phyloP scores from a whole-genome alignment of 2,113 vertebrate species.

The Plecotus auritus region DNA sequence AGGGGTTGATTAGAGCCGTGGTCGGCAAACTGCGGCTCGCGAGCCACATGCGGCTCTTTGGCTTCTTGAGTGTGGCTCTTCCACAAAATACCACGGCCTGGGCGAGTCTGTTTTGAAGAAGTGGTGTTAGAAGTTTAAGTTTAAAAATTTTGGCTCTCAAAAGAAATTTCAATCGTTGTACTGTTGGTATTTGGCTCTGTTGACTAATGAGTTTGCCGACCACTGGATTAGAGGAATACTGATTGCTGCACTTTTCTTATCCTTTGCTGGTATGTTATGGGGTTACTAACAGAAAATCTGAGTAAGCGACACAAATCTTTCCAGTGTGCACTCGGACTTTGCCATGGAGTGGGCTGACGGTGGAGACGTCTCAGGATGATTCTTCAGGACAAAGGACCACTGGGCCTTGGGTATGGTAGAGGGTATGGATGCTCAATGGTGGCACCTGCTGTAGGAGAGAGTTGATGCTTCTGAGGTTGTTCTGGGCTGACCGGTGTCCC shows the following conservation, averaged over 20 bases:
- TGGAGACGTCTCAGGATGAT: background rate
- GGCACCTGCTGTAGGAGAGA: background rate
- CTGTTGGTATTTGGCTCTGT: no score
- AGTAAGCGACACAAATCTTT: background rate
- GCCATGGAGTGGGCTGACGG: background rate
- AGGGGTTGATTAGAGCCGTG: background rate
- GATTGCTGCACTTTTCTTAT: constrained; percentile 2
- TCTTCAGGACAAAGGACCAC: background rate
- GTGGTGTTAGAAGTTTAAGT: no score
- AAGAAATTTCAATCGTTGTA: no score
- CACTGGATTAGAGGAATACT: background rate
- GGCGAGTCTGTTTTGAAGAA: no score
- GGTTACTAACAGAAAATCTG: background rate
- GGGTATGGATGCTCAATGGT: background rate
- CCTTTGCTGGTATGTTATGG: background rate
- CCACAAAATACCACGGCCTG: no score
- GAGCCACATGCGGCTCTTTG: no score
- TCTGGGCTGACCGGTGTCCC: background rate
- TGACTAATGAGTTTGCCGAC: no score
- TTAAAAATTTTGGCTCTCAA: no score
- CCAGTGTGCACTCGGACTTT: background rate
- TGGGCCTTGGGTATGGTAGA: background rate
- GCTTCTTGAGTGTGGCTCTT: no score
- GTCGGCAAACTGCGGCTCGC: no score
- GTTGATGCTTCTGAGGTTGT: background rate